Evolutionary conservation across 2,888 invertebrate species (phyloP), one percentile per base, ranked within the genome.

Genomic region (Tholera decimalis): DNA sequence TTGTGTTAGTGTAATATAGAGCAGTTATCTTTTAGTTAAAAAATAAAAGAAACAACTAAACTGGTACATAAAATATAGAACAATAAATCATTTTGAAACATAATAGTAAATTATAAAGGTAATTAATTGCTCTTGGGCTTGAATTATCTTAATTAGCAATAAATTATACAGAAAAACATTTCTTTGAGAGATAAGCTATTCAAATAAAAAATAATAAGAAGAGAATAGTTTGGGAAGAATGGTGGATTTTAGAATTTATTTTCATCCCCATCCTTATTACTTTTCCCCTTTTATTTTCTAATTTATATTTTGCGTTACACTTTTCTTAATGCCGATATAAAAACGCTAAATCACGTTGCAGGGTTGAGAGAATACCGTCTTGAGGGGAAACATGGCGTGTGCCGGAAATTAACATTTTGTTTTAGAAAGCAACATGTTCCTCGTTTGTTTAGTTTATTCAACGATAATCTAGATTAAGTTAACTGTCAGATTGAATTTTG

Each of bases 1-100:
- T 95, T 95, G 95, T 95, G 95, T 94, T 92, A 88, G 93, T 94
- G 94, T 94, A 89, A 84, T 84, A 87, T 80, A 85, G 85, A 85
- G 82, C 83, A 83, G 80, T 80, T n/a, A 73, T 79, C 60, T 81
- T 61, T 79, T 62, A 50, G 69, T 73, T 64, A 61, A 71, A 5
- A 75, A 79, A 82, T 60, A 64, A 68, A 77, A 74, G 8, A 54
- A 68, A 66, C 43, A 79, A 78, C 68, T 58, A 67, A 79, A 74
- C 54, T 46, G 58, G 66, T 65, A 71, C 46, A 65, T 44, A 70
- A 74, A 65, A 73, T 55, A 71, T 54, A 63, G 62, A 49, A 63
- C n/a, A 55, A 60, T n/a, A 60, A 79, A 71, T 55, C 44, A 62
- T 69, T 57, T 33, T 68, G 6, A 63, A 65, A 60, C 33, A 50